Conservation (phyloP, 2,113 vertebrate genomes). For the Rutilus rutilus region DNA sequence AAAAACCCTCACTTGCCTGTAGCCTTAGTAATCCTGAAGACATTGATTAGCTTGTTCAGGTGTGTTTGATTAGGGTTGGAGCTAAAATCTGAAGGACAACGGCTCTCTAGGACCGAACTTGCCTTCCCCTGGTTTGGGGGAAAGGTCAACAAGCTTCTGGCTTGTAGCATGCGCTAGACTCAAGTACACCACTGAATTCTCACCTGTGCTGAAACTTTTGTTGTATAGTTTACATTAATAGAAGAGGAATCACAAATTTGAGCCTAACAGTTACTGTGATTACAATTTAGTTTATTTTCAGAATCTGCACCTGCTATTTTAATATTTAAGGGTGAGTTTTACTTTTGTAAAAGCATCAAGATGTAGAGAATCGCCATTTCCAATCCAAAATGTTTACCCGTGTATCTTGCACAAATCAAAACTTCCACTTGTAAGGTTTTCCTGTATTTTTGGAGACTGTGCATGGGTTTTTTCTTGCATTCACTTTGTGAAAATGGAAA, state of each 20-base stretch:
- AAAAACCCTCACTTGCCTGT: too few relatives aligned
- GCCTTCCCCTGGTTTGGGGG: too few relatives aligned
- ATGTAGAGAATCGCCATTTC: slow-evolving; percentile 20
- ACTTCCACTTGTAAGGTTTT: background rate
- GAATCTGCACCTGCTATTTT: background rate
- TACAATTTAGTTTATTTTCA: background rate
- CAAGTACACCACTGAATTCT: background rate
- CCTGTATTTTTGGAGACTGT: background rate
- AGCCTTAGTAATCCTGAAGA: too few relatives aligned
- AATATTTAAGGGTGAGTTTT: background rate
- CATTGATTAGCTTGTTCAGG: too few relatives aligned
- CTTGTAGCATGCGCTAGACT: background rate
- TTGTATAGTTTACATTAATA: background rate
- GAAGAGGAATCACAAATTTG: background rate
- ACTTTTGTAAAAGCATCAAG: background rate
- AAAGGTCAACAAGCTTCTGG: background rate
- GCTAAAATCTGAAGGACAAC: too few relatives aligned
- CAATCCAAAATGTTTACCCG: slow-evolving; percentile 62
- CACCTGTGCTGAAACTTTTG: background rate
- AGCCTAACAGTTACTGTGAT: background rate
- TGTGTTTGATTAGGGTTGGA: too few relatives aligned
- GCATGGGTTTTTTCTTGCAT: background rate
- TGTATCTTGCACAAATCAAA: slow-evolving; percentile 62
- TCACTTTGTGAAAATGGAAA: background rate
- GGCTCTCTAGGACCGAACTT: too few relatives aligned